Conservation (phyloP, 2,888 invertebrate genomes). For the Rhingia campestris region DNA sequence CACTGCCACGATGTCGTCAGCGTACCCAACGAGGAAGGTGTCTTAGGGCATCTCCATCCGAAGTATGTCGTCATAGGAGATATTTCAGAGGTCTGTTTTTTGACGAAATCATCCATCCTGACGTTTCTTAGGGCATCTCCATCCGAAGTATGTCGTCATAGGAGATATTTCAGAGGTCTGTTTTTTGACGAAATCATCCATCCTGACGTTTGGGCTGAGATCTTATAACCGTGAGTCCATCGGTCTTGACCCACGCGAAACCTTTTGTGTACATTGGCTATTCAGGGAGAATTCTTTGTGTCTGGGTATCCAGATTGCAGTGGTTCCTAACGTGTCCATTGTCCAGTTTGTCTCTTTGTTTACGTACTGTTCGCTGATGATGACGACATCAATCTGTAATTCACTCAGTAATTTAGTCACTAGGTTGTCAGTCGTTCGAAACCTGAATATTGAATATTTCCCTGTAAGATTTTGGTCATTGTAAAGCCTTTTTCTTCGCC, state of each 20-base stretch:
- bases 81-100: no score
- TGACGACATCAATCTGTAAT: neutral
- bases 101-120: no score
- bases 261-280: neutral
- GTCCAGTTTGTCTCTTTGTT: neutral
- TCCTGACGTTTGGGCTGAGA: neutral
- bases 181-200: slow-evolving; percentile 6
- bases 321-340: neutral
- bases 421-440: neutral
- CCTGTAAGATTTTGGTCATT: neutral
- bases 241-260: neutral
- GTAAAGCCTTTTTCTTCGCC: no score
- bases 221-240: neutral
- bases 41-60: no score
- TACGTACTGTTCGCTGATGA: slow-evolving; percentile 1
- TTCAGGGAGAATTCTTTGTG: neutral
- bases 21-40: no score
- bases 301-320: neutral
- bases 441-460: neutral
- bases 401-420: neutral
- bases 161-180: no score
- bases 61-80: no score
- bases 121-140: no score
- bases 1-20: no score
- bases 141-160: no score